Percentiles rank a stretch among this genome's conserved stretches.
Conservation (phyloP, 2,797 vertebrate species). For the Toxotes lorentzi region DNA sequence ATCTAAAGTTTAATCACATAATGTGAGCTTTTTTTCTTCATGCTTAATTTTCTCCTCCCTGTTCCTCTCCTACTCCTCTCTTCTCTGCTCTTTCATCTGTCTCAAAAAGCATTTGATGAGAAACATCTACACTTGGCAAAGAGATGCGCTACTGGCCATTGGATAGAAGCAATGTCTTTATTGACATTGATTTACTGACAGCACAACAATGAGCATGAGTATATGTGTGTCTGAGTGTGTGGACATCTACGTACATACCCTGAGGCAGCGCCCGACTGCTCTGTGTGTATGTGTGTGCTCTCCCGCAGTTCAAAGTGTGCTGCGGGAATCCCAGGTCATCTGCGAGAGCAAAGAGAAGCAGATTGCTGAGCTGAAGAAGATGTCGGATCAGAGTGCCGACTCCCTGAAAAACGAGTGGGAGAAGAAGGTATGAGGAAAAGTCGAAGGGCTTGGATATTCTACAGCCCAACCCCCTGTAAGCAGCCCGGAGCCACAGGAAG, state of each 20-base stretch:
- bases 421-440: slow-evolving; percentile 90
- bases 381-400: slow-evolving; percentile 91
- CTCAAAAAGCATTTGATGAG: slow-evolving; percentile 31
- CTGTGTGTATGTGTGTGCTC: slow-evolving; percentile 35
- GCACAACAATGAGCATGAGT: slow-evolving; percentile 28
- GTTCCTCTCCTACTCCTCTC: neutral
- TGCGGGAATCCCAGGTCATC: slow-evolving; percentile 93
- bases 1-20: slow-evolving; percentile 45
- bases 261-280: slow-evolving; percentile 61
- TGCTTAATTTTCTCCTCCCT: slow-evolving; percentile 4
- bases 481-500: slow-evolving; percentile 62
- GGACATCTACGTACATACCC: slow-evolving; percentile 51
- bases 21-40: slow-evolving; percentile 23
- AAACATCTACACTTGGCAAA: slow-evolving; percentile 29
- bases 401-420: slow-evolving; percentile 94
- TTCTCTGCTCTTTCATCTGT: slow-evolving; percentile 5
- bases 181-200: slow-evolving; percentile 58
- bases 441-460: slow-evolving; percentile 65
- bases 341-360: slow-evolving; percentile 94
- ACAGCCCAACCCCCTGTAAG: slow-evolving; percentile 48
- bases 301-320: slow-evolving; percentile 91
- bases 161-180: slow-evolving; percentile 49
- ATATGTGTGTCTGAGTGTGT: slow-evolving; percentile 25
- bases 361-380: slow-evolving; percentile 94
- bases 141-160: slow-evolving; percentile 23